These are phyloP conservation scores for Synanthedon andrenaeformis DNA, from an alignment of 2,888 invertebrate genomes.

Conservation along the genomic window DNA sequence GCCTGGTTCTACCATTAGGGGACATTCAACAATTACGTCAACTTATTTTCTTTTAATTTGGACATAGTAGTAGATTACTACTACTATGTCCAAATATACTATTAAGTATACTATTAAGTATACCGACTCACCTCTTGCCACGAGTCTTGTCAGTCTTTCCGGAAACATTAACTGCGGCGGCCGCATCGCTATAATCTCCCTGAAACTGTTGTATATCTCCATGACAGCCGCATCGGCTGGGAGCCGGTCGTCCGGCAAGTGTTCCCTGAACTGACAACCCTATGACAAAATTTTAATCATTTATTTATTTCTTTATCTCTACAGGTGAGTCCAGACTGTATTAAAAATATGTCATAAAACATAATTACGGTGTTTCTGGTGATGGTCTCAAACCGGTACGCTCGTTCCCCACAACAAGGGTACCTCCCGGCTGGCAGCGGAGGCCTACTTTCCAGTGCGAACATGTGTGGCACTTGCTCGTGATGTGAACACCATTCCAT, in stretches of 20 bases:
- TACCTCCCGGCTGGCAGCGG: conserved; percentile 81
- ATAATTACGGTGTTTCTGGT: conserved; percentile 66
- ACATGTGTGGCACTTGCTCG: conserved; percentile 81
- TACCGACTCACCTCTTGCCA: conserved; percentile 61
- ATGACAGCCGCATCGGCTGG: conserved; percentile 77
- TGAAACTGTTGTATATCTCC: conserved; percentile 68
- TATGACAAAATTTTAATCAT: too few relatives aligned
- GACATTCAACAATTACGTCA: too few relatives aligned
- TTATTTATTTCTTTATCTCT: too few relatives aligned
- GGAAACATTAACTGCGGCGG: conserved; percentile 78
- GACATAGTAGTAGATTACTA: too few relatives aligned
- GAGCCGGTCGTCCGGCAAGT: conserved; percentile 73
- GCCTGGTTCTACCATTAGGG: conserved; percentile 36
- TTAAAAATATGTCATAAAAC: too few relatives aligned
- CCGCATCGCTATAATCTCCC: conserved; percentile 72
- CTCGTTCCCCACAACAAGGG: conserved; percentile 90
- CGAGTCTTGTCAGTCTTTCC: conserved; percentile 75
- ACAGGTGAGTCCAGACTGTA: too few relatives aligned
- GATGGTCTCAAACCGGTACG: conserved; percentile 82
- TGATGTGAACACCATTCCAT: conserved; percentile 87
- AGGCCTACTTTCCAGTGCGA: conserved; percentile 75
- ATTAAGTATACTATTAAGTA: too few relatives aligned
- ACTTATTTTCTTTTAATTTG: too few relatives aligned
- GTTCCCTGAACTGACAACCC: conserved; percentile 83
- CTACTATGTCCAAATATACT: too few relatives aligned